Evolutionary conservation across 2,113 vertebrate species (phyloP).

Genomic region (human): GRCh38 chr7:107089501-107090000

Average conservation of each 20-base stretch:
- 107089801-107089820: neutral
- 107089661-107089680: neutral
- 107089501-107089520: neutral
- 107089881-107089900: neutral
- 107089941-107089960: neutral
- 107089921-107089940: neutral
- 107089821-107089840: neutral
- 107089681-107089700: neutral
- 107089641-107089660: neutral
- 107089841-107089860: neutral
- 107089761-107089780: neutral
- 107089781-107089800: neutral
- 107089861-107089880: neutral
- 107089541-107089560: neutral
- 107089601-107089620: neutral
- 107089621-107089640: neutral
- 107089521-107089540: neutral
- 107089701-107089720: neutral
- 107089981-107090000: neutral
- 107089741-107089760: neutral
- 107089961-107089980: neutral
- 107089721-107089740: neutral
- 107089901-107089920: neutral
- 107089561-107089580: neutral
- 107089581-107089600: slow-evolving; percentile 10